A percentile compares a stretch with the other conserved stretches of the same genome.
phyloP scores from a whole-genome alignment of 2,113 vertebrate genomes.

The Pollimyrus isidori region DNA sequence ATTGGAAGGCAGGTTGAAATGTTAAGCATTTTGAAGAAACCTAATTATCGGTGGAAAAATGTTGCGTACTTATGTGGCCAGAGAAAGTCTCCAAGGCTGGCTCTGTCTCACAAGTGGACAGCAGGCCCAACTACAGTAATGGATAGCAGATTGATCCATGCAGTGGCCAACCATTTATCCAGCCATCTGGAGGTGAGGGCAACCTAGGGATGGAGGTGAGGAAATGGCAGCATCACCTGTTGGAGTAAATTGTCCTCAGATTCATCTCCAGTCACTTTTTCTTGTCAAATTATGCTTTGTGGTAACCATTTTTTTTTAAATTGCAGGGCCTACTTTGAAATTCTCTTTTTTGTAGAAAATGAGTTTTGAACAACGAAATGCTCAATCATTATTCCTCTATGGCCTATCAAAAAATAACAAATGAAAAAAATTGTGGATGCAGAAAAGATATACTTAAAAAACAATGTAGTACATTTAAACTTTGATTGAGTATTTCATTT shows the following conservation, averaged over 20 bases:
- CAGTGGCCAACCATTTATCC: constrained; percentile 32
- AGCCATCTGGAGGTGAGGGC: constrained; percentile 36
- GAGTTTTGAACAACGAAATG: neutral
- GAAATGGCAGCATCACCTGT: constrained; percentile 29
- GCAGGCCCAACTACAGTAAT: constrained; percentile 47
- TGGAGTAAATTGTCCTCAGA: constrained; percentile 22
- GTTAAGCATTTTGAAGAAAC: neutral
- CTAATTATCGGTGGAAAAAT: neutral
- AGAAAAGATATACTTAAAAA: neutral
- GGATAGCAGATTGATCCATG: constrained; percentile 45
- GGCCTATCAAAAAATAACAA: neutral
- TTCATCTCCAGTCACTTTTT: constrained; percentile 14
- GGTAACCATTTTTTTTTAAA: neutral
- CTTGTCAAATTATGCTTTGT: neutral
- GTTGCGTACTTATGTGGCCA: neutral
- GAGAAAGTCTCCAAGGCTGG: constrained; percentile 26
- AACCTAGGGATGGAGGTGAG: neutral
- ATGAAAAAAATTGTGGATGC: neutral
- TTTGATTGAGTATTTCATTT: neutral
- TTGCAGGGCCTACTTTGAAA: neutral
- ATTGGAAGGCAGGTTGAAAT: neutral
- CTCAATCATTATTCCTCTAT: neutral
- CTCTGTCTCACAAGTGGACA: constrained; percentile 40
- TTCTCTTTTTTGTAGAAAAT: neutral
- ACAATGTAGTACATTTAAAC: neutral